Evolutionary conservation across 2,888 invertebrate species (phyloP), one percentile per base, ranked within the genome.

Genomic region (Anarsia innoxiella): DNA sequence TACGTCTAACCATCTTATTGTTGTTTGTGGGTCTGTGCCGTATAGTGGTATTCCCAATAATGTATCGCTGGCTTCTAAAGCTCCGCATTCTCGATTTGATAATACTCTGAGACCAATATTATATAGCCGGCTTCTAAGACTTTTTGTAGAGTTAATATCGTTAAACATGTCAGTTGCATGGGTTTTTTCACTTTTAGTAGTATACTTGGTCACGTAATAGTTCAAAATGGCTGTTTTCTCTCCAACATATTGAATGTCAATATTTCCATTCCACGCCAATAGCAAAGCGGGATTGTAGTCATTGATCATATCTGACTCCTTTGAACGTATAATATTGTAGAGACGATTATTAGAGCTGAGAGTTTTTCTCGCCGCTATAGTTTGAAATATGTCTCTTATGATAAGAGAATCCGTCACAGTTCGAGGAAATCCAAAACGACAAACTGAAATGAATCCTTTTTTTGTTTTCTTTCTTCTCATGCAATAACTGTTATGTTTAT

Each of bases 41-140:
- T 52, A 54, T 15, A 61, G 47, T 3, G 60, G 41, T 26, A 42
- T 42, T 5, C 57, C 53, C 23, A 60, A 36, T 8, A 66, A 31
- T 15, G 55, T 58, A 42, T 61, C 59, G 30, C 51, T 48, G 33
- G 61, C 62, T 52, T 67, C 61, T 4, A 63, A 41, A n/a, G 59
- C 45, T 2, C 63, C 64, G 35, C 61, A 62, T 42, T 68, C 62
- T 40, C 65, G 42, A 41, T 53, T 50, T 14, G 36, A 49, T 35
- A 61, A 42, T 1, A 44, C 41, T 23, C 61, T 47, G 23, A 64
- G 39, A 5, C 48, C 56, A 40, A 58, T 42, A 37, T 53, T 58
- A 51, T 47, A 46, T 5, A 42, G 16, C 0, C 45, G 36, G 37
- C 56, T 57, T 37, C 37, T 29, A 1, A 64, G 31, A 12, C 47